Percentiles rank a stretch among this genome's conserved stretches.
phyloP scores from a whole-genome alignment of 2,113 vertebrate species.

The Bungarus multicinctus region DNA sequence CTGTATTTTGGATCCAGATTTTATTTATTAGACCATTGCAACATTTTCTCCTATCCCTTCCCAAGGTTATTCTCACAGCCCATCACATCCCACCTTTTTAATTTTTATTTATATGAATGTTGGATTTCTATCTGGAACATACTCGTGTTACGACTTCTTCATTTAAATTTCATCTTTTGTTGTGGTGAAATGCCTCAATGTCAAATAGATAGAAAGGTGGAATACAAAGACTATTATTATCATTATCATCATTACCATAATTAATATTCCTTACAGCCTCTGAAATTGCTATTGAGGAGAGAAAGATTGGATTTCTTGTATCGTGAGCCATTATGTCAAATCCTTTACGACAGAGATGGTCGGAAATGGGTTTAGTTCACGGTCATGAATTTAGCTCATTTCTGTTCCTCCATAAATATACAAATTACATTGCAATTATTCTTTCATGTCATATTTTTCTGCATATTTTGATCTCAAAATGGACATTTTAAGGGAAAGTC shows the following conservation, averaged over 20 bases:
- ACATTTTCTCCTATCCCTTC: not conserved
- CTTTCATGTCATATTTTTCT: not conserved
- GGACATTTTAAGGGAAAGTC: not conserved
- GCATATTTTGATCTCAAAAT: not conserved
- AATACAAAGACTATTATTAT: not conserved
- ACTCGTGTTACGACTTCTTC: not conserved
- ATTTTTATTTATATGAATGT: not conserved
- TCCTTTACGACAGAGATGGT: not conserved
- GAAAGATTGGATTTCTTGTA: not conserved
- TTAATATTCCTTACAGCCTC: not conserved
- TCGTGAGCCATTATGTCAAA: not conserved
- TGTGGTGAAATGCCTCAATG: not conserved
- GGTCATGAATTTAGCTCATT: not conserved
- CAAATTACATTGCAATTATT: not conserved
- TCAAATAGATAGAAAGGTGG: not conserved
- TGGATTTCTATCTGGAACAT: not conserved
- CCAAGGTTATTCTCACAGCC: not conserved
- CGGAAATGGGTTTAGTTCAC: not conserved
- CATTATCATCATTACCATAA: not conserved
- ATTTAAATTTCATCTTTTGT: not conserved
- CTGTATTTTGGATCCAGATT: not conserved
- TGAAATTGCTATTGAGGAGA: not conserved
- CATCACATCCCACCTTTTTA: not conserved
- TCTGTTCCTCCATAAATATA: not conserved
- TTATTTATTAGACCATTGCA: not conserved